Evolutionary conservation across 2,113 vertebrate genomes (phyloP).

Genomic region (Serinus canaria): DNA sequence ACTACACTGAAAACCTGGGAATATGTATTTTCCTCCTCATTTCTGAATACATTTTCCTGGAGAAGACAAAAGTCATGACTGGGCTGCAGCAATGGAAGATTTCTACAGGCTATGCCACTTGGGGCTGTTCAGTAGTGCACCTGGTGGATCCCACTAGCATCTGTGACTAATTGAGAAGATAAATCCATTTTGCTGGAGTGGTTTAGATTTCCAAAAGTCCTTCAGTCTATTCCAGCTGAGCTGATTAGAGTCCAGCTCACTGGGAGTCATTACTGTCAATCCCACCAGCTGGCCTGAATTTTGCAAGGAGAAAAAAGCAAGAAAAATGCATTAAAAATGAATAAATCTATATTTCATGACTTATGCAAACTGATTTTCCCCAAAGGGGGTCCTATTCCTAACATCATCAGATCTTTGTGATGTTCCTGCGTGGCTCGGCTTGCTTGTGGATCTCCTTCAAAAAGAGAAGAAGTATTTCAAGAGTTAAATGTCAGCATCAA

Average conservation of each 20-base stretch:
- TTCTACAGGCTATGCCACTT: neutral
- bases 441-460: neutral
- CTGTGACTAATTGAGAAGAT: constrained; percentile 59
- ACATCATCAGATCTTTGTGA: neutral
- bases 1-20: neutral
- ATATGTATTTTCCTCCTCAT: neutral
- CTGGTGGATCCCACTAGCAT: constrained; percentile 52
- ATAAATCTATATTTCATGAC: constrained; percentile 44
- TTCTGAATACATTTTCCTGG: neutral
- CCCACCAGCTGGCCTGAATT: constrained; percentile 60
- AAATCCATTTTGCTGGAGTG: constrained; percentile 59
- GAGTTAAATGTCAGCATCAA: constrained; percentile 48
- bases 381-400: neutral
- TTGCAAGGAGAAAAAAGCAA: constrained; percentile 31
- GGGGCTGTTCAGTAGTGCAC: neutral
- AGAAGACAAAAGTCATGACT: neutral
- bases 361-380: constrained; percentile 34
- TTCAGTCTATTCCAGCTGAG: constrained; percentile 59
- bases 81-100: neutral
- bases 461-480: constrained; percentile 2
- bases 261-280: constrained; percentile 65
- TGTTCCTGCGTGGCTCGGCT: neutral
- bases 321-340: constrained; percentile 50
- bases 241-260: constrained; percentile 64
- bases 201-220: constrained; percentile 49